Conservation (phyloP, 2,797 vertebrate species). For the Adelosebastes latens region DNA sequence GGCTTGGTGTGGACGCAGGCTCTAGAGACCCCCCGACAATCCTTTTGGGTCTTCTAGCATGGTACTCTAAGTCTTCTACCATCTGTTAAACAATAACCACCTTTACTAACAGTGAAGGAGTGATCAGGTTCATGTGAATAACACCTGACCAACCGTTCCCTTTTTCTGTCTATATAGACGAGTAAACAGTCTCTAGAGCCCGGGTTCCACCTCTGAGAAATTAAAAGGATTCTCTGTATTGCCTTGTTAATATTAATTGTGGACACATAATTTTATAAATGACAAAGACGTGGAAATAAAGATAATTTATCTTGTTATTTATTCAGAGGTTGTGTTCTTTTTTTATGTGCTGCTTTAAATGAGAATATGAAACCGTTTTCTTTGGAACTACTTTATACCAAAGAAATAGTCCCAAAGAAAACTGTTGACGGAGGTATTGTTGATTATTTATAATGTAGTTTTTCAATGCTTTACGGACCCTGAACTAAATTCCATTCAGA, state of each 20-base stretch:
- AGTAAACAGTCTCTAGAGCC: conserved; percentile 75
- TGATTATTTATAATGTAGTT: not conserved
- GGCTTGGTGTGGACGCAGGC: conserved; percentile 75
- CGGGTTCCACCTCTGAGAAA: conserved; percentile 74
- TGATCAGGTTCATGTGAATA: conserved; percentile 7
- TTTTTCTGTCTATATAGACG: conserved; percentile 14
- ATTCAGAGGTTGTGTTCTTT: conserved; percentile 63
- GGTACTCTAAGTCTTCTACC: conserved; percentile 29
- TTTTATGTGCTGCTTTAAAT: not conserved
- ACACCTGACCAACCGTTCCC: conserved; percentile 4
- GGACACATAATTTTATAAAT: conserved; percentile 87
- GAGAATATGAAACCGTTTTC: not conserved
- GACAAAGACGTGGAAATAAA: conserved; percentile 87
- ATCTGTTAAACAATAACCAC: not conserved
- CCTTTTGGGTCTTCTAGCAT: conserved; percentile 25
- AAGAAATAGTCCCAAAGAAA: not conserved
- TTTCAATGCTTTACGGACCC: not conserved
- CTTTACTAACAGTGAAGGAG: conserved; percentile 1
- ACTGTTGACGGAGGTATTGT: no score
- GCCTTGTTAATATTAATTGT: conserved; percentile 88
- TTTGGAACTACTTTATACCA: not conserved
- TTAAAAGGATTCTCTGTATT: conserved; percentile 83
- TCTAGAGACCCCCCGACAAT: conserved; percentile 66
- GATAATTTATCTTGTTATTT: conserved; percentile 91
- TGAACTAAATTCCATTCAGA: not conserved